phyloP scores from a whole-genome alignment of 2,797 vertebrate species.

The Perodicticus potto region DNA sequence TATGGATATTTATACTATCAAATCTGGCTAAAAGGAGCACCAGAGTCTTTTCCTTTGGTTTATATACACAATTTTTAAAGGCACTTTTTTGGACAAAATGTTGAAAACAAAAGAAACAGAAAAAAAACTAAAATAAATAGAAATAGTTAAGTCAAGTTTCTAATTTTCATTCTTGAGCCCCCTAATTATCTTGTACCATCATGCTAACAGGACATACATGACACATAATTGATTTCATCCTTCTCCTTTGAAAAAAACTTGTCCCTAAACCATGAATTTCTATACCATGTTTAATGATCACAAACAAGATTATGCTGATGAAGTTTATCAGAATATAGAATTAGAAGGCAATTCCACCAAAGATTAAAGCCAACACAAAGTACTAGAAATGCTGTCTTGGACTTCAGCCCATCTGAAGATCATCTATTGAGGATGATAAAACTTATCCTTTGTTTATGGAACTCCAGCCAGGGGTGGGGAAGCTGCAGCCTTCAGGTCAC shows the following conservation, averaged over 20 bases:
- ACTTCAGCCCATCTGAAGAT: background rate
- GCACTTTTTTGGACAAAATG: background rate
- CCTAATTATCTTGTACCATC: background rate
- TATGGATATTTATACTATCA: background rate
- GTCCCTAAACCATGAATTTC: background rate
- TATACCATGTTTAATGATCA: slow-evolving; percentile 12
- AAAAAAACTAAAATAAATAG: background rate
- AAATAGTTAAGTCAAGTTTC: background rate
- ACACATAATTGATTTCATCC: background rate
- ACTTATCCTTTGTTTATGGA: background rate
- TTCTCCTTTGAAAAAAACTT: background rate
- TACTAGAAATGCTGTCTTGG: background rate
- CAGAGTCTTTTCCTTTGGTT: slow-evolving; percentile 15
- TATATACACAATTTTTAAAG: slow-evolving; percentile 15
- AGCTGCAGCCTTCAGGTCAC: no score
- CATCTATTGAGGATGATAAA: background rate
- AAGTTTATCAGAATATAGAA: slow-evolving; percentile 52
- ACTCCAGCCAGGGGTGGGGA: background rate
- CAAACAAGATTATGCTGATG: slow-evolving; percentile 16
- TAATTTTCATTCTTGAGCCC: background rate
- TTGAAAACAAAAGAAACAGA: slow-evolving; percentile 21
- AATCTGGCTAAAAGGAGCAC: background rate
- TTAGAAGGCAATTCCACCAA: background rate
- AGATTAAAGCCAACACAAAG: background rate
- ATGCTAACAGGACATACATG: background rate